A percentile compares a stretch with the other conserved stretches of the same genome.
These are phyloP conservation scores for Cydia fagiglandana DNA, from an alignment of 1,140 invertebrate genomes.

Conservation along the genomic window DNA sequence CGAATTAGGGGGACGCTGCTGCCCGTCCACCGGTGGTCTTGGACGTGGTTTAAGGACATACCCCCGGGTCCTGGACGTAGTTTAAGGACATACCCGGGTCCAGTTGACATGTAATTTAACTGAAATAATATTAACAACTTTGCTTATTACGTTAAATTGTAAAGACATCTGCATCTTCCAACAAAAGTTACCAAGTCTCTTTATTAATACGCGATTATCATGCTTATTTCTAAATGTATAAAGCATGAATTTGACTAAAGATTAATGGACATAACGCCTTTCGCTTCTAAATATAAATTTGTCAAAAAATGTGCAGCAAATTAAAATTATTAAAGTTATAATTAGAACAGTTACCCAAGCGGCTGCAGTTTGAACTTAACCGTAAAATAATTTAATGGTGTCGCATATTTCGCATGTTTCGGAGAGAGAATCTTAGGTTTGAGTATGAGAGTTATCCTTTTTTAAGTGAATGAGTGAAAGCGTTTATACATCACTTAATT, in stretches of 20 bases:
- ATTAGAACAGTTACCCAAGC: constrained; percentile 2
- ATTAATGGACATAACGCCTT: neutral
- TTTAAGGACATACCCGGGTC: no score
- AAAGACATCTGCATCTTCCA: neutral
- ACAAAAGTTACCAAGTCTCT: neutral
- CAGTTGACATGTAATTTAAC: constrained; percentile 5
- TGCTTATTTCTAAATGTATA: neutral
- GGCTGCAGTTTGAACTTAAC: neutral
- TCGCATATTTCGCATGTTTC: neutral
- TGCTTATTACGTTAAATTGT: neutral
- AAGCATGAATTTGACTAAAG: neutral
- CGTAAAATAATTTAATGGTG: neutral
- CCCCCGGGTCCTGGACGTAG: no score
- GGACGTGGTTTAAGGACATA: no score
- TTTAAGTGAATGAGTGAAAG: neutral
- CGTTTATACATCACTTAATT: no score
- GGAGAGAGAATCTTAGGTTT: neutral
- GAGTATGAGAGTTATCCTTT: no score
- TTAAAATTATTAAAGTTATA: neutral
- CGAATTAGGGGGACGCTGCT: no score
- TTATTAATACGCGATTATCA: neutral
- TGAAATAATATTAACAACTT: neutral
- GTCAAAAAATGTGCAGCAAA: neutral
- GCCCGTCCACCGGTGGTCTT: no score
- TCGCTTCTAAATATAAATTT: neutral